These are phyloP conservation scores for human DNA, from an alignment of 2,113 vertebrate genomes.

Conservation along the genomic window DNA sequence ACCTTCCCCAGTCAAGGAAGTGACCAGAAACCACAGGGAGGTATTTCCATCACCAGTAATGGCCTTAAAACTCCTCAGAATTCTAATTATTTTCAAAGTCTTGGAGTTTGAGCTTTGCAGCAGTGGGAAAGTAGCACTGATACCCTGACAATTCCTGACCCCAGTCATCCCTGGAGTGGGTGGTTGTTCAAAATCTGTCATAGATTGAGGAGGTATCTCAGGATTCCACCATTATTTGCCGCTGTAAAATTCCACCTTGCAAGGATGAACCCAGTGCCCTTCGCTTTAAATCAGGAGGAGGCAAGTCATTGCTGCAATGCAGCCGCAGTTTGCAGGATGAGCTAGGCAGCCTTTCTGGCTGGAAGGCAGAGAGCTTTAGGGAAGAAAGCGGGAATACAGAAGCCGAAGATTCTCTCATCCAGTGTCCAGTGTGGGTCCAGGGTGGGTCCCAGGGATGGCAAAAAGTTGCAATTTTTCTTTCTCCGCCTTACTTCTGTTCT, in stretches of 20 bases:
- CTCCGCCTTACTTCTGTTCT: background rate
- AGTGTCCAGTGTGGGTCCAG: fast-evolving
- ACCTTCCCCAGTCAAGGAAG: background rate
- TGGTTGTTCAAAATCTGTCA: background rate
- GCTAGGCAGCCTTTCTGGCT: background rate
- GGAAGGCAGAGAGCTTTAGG: background rate
- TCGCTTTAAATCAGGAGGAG: background rate
- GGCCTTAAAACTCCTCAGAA: background rate
- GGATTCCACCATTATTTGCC: fast-evolving
- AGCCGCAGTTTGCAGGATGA: fast-evolving
- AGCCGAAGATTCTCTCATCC: background rate
- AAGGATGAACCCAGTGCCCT: background rate
- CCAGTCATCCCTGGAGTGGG: background rate
- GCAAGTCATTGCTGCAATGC: fast-evolving
- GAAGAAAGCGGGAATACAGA: fast-evolving
- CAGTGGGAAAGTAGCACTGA: background rate
- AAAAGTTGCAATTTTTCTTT: background rate
- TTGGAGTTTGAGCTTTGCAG: background rate
- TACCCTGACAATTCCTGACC: background rate
- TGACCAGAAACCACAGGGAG: background rate
- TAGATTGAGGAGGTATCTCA: background rate
- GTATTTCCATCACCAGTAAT: background rate
- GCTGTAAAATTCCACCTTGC: slow-evolving; percentile 8
- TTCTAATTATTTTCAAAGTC: background rate
- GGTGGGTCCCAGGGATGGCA: background rate